Base-by-base conservation (phyloP, 2,113 vertebrate species). In the Empidonax alnorum region DNA sequence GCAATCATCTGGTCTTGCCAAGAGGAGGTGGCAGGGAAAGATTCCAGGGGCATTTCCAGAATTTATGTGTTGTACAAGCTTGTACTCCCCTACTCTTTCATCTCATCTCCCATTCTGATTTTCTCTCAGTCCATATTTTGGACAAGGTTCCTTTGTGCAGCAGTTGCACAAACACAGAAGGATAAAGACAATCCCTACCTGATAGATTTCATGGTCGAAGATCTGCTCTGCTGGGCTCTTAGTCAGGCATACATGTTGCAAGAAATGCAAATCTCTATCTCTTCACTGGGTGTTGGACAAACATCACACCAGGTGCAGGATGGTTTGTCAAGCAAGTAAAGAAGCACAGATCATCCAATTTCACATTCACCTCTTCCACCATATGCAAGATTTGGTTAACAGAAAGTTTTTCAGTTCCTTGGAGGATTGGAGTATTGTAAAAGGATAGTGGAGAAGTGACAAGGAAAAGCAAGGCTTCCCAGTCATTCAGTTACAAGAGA, bases 121-220 rank as follows among this genome's bases (percentile, higher is more conserved):
- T 94, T 85, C 14, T 65, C 44, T 81, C 41, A 68, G 9, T 35
- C 27, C 39, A 25, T 47, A 82, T 41, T 1, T 69, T 21, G 44
- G 61, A 47, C n/a, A 67, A 56, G 21, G 35, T n/a, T 39, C 46
- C 59, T 5, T 4, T 21, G 46, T 53, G 33, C 46, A 76, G 37
- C 30, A 83, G 18, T 7, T 69, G 67, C 39, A 52, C 31, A 63
- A 80, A 74, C 22, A 58, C n/a, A 42, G n/a, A 85, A 71, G 15
- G 14, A 74, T 47, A 84, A 91, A 75, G 52, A n/a, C 22, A n/a
- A 41, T 56, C 92, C 75, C 87, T 93, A 95, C 85, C 90, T 93
- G 82, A 52, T 27, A 27, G 65, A 62, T 55, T 58, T 83, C 23
- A 49, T 49, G 68, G 63, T 41, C 0, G 15, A 66, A 86, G 67